Percentiles rank a stretch among this genome's conserved stretches.
phyloP scores from a whole-genome alignment of 2,888 invertebrate genomes.

The Morpho helenor region DNA sequence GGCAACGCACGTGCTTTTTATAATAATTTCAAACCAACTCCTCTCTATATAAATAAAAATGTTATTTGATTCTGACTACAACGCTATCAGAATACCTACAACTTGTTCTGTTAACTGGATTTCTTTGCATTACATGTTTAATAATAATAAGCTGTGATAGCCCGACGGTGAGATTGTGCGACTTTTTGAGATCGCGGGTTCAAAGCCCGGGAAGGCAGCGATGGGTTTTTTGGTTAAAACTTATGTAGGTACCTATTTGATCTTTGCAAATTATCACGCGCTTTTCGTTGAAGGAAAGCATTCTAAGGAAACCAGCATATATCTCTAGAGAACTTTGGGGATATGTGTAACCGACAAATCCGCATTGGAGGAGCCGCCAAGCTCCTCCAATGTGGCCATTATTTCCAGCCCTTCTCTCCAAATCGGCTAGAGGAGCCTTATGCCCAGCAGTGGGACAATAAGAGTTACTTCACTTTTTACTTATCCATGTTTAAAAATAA shows the following conservation, averaged over 20 bases:
- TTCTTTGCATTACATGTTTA: slow-evolving; percentile 20
- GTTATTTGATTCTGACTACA: not conserved
- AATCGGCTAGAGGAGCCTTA: not conserved
- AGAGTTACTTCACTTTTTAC: not conserved
- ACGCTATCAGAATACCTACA: slow-evolving; percentile 14
- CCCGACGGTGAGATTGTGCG: too few species aligned
- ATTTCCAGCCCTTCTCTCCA: too few species aligned
- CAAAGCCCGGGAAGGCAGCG: not conserved
- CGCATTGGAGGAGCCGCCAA: too few species aligned
- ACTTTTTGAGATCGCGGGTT: not conserved
- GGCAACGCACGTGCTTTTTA: slow-evolving; percentile 10
- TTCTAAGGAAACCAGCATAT: too few species aligned
- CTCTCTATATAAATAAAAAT: too few species aligned
- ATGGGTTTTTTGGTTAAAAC: not conserved
- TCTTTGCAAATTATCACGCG: too few species aligned
- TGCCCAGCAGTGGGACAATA: too few species aligned
- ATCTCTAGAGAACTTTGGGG: too few species aligned
- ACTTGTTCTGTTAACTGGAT: slow-evolving; percentile 19
- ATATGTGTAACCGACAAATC: too few species aligned
- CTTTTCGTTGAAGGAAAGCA: too few species aligned
- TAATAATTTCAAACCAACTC: slow-evolving; percentile 12
- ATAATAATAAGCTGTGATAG: not conserved
- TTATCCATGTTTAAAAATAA: not conserved
- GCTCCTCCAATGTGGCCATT: too few species aligned
- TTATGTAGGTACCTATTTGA: too few species aligned